A percentile compares a stretch with the other conserved stretches of the same genome.
phyloP scores from a whole-genome alignment of 2,888 invertebrate species.

The Leptinotarsa rubiginosa region DNA sequence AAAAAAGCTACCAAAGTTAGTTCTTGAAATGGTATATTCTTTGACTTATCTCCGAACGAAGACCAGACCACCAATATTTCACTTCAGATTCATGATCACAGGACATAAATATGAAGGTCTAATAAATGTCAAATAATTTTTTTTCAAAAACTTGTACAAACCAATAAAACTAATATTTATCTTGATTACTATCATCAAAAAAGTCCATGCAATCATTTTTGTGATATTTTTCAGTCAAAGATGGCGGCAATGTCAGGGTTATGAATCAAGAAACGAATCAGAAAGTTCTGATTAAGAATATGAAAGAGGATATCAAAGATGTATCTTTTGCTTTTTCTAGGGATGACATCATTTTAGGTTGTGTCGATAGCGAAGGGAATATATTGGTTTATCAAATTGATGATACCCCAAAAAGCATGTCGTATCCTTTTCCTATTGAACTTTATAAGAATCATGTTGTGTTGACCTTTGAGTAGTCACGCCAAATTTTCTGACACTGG shows the following conservation, averaged over 20 bases:
- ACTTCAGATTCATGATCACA: too few species aligned
- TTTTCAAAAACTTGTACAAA: too few species aligned
- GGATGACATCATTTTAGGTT: constrained; percentile 83
- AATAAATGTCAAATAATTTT: too few species aligned
- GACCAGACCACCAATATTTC: too few species aligned
- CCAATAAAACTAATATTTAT: too few species aligned
- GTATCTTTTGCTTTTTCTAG: constrained; percentile 89
- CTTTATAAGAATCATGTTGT: neutral
- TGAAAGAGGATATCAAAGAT: constrained; percentile 90
- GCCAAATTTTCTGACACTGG: too few species aligned
- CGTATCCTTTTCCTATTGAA: constrained; percentile 66
- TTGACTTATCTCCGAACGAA: too few species aligned
- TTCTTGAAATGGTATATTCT: too few species aligned
- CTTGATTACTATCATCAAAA: neutral
- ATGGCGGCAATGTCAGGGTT: constrained; percentile 84
- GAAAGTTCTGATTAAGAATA: constrained; percentile 86
- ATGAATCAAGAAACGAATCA: constrained; percentile 81
- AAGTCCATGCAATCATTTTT: neutral
- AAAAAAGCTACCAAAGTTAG: too few species aligned
- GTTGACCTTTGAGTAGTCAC: neutral
- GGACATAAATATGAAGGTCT: too few species aligned
- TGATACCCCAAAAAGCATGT: constrained; percentile 70
- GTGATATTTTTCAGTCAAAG: constrained; percentile 56
- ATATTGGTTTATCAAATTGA: constrained; percentile 85
- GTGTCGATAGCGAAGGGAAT: constrained; percentile 87